Percentiles rank a stretch among this genome's conserved stretches.
Evolutionary conservation across 2,113 vertebrate species (phyloP).

Genomic region (Sylvietta virens): DNA sequence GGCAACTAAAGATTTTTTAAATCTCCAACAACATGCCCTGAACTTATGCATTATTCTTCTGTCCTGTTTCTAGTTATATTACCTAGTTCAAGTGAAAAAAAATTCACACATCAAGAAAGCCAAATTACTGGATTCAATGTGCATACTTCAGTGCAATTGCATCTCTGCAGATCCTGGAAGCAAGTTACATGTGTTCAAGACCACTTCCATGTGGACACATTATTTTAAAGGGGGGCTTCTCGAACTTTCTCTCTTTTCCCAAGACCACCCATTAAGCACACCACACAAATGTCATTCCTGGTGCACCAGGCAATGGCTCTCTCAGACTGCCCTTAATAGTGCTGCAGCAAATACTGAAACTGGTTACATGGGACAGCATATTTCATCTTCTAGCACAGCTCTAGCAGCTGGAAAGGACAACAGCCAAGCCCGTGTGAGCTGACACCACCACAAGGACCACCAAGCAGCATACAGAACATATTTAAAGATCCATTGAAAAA

Average conservation of each 20-base stretch:
- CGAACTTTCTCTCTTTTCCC: neutral
- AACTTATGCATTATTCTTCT: neutral
- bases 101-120: neutral
- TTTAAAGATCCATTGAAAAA: neutral
- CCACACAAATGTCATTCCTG: neutral
- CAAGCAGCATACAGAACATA: neutral
- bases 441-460: conserved; percentile 12
- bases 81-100: neutral
- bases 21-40: neutral
- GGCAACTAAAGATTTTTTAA: neutral
- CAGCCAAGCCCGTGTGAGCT: neutral
- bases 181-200: neutral
- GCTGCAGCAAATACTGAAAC: neutral
- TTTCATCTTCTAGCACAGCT: neutral
- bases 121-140: neutral
- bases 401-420: conserved; percentile 13
- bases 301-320: neutral
- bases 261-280: conserved; percentile 2
- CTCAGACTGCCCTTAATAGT: neutral
- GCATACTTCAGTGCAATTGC: neutral
- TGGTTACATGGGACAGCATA: neutral
- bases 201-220: neutral
- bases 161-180: neutral
- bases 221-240: neutral
- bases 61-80: neutral